Conservation (phyloP, 2,113 vertebrate genomes). For the Otocyon megalotis region DNA sequence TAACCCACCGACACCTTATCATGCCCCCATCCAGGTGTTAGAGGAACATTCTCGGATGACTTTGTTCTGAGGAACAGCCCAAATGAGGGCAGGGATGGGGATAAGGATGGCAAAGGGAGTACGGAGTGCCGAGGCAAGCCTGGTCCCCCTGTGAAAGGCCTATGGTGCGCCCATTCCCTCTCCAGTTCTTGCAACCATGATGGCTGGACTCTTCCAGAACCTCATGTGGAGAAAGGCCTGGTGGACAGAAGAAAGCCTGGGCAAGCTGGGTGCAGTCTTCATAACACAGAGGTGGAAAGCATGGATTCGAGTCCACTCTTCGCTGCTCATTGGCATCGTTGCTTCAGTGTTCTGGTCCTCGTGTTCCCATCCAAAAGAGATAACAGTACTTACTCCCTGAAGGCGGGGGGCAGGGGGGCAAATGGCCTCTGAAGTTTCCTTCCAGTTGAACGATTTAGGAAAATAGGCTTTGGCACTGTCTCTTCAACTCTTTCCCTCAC, state of each 20-base stretch:
- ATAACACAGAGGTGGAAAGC: background rate
- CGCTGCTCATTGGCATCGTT: no score
- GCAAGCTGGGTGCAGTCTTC: background rate
- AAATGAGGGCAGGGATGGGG: background rate
- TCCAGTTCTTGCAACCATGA: accelerated
- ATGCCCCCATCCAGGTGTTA: background rate
- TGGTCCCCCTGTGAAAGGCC: accelerated
- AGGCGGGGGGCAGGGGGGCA: background rate
- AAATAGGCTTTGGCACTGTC: background rate
- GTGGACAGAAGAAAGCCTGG: background rate
- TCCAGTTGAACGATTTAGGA: background rate
- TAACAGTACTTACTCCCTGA: background rate
- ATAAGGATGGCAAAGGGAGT: background rate
- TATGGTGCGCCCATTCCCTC: accelerated
- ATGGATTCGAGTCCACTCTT: background rate
- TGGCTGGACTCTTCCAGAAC: background rate
- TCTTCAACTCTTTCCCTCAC: background rate
- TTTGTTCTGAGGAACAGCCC: background rate
- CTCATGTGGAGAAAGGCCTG: background rate
- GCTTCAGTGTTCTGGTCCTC: background rate
- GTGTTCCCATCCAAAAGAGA: background rate
- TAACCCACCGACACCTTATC: background rate
- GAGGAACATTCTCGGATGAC: background rate
- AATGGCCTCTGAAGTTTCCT: background rate
- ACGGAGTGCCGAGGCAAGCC: background rate